Evolutionary conservation across 2,888 invertebrate genomes (phyloP).

Genomic region (Tyria jacobaeae): DNA sequence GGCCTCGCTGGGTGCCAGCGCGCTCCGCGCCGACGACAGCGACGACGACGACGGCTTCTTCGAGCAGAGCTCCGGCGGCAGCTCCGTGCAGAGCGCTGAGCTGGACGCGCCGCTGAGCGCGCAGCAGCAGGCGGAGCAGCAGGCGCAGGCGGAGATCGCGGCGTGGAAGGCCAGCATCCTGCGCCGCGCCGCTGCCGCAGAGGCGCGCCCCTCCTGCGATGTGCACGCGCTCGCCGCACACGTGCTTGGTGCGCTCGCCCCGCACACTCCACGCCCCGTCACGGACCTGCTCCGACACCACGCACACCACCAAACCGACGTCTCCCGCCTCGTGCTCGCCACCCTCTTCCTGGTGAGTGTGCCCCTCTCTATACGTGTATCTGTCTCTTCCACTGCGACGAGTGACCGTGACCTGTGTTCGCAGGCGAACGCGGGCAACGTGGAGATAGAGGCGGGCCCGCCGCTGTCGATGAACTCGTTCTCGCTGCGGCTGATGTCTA

Average conservation of each 20-base stretch:
- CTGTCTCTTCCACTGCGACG: too few relatives aligned
- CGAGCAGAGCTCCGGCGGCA: conserved; percentile 71
- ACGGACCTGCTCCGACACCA: conserved; percentile 25
- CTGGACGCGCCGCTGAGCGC: conserved; percentile 39
- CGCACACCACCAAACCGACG: conserved; percentile 24
- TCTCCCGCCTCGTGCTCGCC: conserved; percentile 42
- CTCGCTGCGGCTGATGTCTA: conserved; percentile 59
- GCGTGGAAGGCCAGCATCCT: conserved; percentile 52
- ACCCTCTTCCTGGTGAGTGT: conserved; percentile 39
- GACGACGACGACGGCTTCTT: conserved; percentile 81
- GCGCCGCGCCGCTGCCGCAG: conserved; percentile 41
- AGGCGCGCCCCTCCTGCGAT: conserved; percentile 50
- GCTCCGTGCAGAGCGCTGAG: conserved; percentile 29
- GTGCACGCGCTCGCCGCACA: conserved; percentile 50
- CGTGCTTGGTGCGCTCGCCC: conserved; percentile 42
- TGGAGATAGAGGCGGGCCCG: conserved; percentile 61
- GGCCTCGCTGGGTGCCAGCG: conserved; percentile 17
- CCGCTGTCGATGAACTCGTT: conserved; percentile 63
- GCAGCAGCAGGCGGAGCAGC: conserved; percentile 40
- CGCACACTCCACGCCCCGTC: conserved; percentile 17
- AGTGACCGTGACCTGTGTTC: background rate
- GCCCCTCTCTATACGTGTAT: too few relatives aligned
- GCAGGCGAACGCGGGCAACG: conserved; percentile 72
- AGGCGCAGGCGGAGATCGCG: conserved; percentile 28
- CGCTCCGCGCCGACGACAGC: conserved; percentile 39